Percentiles rank a stretch among this genome's conserved stretches.
Conservation (phyloP, 1,140 invertebrate genomes). For the Tigriopus japonicus region DNA sequence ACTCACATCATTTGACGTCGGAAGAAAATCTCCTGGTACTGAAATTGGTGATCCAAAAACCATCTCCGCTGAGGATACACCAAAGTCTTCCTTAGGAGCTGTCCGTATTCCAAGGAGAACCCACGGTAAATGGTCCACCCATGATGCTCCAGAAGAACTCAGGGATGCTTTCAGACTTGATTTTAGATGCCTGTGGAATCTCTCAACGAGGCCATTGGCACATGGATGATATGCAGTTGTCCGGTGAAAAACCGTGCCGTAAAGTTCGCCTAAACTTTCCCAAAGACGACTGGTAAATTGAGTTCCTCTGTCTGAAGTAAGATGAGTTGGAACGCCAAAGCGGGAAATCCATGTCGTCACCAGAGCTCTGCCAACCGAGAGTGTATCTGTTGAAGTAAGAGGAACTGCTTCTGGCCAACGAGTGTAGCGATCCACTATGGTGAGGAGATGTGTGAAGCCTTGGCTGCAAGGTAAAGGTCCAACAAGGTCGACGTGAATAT, state of each 20-base stretch:
- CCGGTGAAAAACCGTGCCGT: constrained; percentile 5
- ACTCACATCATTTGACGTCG: too few species aligned
- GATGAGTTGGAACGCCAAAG: neutral
- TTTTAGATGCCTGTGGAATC: constrained; percentile 15
- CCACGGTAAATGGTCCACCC: too few species aligned
- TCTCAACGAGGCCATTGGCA: constrained; percentile 17
- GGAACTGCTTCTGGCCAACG: constrained; percentile 28
- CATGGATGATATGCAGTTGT: constrained; percentile 12
- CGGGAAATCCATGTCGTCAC: too few species aligned
- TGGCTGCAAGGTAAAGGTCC: constrained; percentile 25
- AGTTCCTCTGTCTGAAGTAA: constrained; percentile 22
- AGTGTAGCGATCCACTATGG: constrained; percentile 27
- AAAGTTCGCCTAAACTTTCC: constrained; percentile 8
- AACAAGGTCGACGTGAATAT: constrained; percentile 32
- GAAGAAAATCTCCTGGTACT: too few species aligned
- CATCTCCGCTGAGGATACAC: too few species aligned
- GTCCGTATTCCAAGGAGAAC: too few species aligned
- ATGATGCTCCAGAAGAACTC: constrained; percentile 7
- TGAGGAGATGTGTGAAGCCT: constrained; percentile 25
- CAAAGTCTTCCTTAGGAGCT: too few species aligned
- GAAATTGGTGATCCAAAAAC: too few species aligned
- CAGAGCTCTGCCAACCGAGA: too few species aligned
- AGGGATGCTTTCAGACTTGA: neutral
- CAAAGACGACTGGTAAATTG: constrained; percentile 23
- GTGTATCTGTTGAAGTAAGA: constrained; percentile 20